phyloP scores from a whole-genome alignment of 1,140 invertebrate genomes.

The Harlomillsia oculata region DNA sequence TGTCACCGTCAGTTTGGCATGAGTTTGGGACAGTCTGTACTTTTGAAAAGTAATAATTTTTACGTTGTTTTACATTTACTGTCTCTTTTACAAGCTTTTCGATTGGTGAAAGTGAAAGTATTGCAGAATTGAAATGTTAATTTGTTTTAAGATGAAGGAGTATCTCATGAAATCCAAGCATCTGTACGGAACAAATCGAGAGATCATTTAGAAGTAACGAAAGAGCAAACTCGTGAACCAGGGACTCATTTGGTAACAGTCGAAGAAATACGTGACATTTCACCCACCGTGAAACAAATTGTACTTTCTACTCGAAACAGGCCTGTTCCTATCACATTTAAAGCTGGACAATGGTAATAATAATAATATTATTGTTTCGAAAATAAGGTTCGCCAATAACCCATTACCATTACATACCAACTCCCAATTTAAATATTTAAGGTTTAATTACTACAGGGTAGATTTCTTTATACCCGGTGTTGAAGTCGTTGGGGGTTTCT shows the following conservation, averaged over 20 bases:
- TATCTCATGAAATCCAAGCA: too few species aligned
- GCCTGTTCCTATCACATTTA: slow-evolving; percentile 19
- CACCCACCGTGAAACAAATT: slow-evolving; percentile 28
- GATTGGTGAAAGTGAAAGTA: too few species aligned
- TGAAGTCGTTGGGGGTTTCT: slow-evolving; percentile 41
- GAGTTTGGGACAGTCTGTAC: too few species aligned
- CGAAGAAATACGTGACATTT: slow-evolving; percentile 8
- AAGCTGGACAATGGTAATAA: slow-evolving; percentile 33
- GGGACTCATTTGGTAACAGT: slow-evolving; percentile 14
- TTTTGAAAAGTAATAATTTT: too few species aligned
- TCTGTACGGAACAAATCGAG: too few species aligned
- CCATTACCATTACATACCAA: neutral
- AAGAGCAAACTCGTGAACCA: slow-evolving; percentile 3
- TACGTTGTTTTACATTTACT: too few species aligned
- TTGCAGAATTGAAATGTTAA: too few species aligned
- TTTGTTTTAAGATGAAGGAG: too few species aligned
- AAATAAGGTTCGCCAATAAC: neutral
- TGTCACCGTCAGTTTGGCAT: too few species aligned
- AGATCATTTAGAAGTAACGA: slow-evolving; percentile 17
- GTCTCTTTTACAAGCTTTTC: too few species aligned
- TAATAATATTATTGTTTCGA: neutral
- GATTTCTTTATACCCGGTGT: slow-evolving; percentile 41
- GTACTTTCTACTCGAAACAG: slow-evolving; percentile 2
- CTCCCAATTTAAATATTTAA: neutral
- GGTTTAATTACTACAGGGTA: slow-evolving; percentile 38